Conservation (phyloP, 2,797 vertebrate genomes). For the Mus spretus region DNA sequence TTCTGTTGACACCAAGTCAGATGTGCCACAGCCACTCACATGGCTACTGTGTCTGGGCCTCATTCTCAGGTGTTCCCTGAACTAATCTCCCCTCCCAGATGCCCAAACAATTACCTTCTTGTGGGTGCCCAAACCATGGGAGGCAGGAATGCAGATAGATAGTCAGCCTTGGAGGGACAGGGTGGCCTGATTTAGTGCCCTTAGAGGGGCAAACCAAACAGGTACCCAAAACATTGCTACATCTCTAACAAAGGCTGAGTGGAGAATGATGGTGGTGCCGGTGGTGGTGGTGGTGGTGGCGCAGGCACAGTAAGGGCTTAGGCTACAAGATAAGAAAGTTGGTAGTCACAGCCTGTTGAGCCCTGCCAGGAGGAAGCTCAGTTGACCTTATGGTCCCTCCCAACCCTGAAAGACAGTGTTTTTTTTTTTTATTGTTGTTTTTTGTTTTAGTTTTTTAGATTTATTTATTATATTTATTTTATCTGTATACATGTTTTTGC, state of each 20-base stretch:
- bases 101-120: background rate
- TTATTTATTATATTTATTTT: background rate
- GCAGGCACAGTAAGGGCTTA: background rate
- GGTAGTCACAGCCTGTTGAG: background rate
- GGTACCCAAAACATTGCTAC: background rate
- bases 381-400: background rate
- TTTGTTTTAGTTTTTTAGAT: background rate
- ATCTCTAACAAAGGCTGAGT: background rate
- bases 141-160: background rate
- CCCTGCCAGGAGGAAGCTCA: background rate
- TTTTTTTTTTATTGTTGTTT: no score
- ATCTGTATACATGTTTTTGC: background rate
- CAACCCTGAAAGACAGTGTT: background rate
- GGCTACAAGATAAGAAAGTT: background rate
- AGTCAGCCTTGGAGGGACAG: background rate
- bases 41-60: background rate
- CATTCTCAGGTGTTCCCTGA: background rate
- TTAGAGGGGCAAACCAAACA: background rate
- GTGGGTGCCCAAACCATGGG: background rate
- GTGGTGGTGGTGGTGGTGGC: accelerated
- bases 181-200: background rate
- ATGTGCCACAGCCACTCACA: accelerated
- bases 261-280: accelerated
- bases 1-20: background rate
- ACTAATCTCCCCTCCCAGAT: accelerated